phyloP scores from a whole-genome alignment of 2,113 vertebrate genomes.

The Telmatochromis sp. region DNA sequence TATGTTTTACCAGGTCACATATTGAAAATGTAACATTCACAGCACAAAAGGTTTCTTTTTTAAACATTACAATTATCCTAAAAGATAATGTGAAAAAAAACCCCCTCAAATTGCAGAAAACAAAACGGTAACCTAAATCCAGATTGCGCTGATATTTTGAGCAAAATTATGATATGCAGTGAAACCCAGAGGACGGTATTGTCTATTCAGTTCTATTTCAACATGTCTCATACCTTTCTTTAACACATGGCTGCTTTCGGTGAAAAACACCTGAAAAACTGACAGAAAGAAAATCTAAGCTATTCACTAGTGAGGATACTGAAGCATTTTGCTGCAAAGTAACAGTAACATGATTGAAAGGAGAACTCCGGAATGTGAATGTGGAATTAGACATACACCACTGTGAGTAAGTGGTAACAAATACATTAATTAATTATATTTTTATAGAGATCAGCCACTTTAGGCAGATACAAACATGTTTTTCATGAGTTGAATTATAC shows the following conservation, averaged over 20 bases:
- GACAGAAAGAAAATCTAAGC: background rate
- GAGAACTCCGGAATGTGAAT: background rate
- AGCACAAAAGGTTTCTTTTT: background rate
- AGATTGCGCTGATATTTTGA: background rate
- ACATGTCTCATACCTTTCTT: background rate
- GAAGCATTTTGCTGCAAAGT: background rate
- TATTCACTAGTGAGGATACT: background rate
- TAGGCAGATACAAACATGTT: background rate
- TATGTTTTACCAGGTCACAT: background rate
- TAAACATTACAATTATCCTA: background rate
- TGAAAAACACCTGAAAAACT: background rate
- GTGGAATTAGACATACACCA: background rate
- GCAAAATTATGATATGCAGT: background rate
- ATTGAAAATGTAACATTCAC: background rate
- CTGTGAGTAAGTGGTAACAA: background rate
- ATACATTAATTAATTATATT: background rate
- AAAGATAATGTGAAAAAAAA: background rate
- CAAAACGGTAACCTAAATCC: background rate
- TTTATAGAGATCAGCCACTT: background rate
- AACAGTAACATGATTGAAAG: background rate
- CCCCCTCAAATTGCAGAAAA: fast-evolving
- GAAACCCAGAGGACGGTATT: background rate
- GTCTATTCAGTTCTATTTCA: background rate
- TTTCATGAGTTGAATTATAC: background rate
- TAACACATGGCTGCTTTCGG: background rate